These are phyloP conservation scores for Pteromalus puparum DNA, from an alignment of 1,140 invertebrate genomes.

Conservation along the genomic window DNA sequence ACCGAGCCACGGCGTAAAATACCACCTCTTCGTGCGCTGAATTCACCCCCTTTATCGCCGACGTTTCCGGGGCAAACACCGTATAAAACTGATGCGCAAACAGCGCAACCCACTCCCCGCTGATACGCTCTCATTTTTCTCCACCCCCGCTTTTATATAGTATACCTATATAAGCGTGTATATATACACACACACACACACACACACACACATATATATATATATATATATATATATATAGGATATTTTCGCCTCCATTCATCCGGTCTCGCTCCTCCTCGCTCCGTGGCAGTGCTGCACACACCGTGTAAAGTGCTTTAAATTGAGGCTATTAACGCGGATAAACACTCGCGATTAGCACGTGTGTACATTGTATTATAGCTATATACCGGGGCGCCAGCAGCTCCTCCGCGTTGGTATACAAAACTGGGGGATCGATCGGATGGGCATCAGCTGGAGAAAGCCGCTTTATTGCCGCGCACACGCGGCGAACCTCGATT, in stretches of 20 bases:
- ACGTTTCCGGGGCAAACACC: too few relatives aligned
- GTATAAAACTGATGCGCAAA: too few relatives aligned
- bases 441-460: not conserved
- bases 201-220: too few relatives aligned
- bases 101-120: too few relatives aligned
- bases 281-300: too few relatives aligned
- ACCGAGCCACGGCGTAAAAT: too few relatives aligned
- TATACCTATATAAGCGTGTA: too few relatives aligned
- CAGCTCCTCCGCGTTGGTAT: not conserved
- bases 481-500: not conserved
- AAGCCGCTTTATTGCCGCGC: not conserved
- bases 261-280: not conserved
- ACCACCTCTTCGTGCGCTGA: too few relatives aligned
- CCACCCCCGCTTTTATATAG: not conserved
- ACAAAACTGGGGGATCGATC: not conserved
- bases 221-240: not conserved
- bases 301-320: slow-evolving; percentile 1
- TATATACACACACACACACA: too few relatives aligned
- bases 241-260: not conserved
- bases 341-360: slow-evolving; percentile 20
- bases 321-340: slow-evolving; percentile 21
- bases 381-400: not conserved
- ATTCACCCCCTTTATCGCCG: not conserved
- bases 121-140: not conserved
- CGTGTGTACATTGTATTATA: slow-evolving; percentile 20